A percentile compares a stretch with the other conserved stretches of the same genome.
Evolutionary conservation across 2,113 vertebrate genomes (phyloP).

Genomic region (Pseudopodoces humilis): DNA sequence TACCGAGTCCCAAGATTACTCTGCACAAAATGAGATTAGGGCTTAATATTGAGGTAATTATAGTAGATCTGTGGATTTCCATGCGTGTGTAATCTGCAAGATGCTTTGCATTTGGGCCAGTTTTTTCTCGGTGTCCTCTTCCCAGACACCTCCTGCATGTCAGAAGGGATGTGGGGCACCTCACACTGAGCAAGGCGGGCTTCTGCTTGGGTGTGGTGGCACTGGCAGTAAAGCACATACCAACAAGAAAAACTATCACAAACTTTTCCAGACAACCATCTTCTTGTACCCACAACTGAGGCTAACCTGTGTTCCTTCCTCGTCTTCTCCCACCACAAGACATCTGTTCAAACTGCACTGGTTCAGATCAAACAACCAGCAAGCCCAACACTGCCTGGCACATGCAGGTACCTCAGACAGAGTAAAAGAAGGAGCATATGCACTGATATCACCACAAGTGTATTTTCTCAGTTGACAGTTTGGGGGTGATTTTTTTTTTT

Average conservation of each 20-base stretch:
- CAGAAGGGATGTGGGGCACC: not conserved
- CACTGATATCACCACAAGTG: not conserved
- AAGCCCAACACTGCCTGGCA: not conserved
- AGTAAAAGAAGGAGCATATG: not conserved
- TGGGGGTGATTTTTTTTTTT: not conserved
- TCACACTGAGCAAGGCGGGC: not conserved
- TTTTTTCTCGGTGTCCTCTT: not conserved
- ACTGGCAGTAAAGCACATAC: not conserved
- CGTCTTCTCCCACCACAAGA: not conserved
- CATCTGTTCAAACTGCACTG: not conserved
- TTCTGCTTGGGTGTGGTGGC: not conserved
- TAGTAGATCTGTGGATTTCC: conserved; percentile 33
- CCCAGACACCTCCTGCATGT: not conserved
- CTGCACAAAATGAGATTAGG: conserved; percentile 42
- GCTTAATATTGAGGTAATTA: conserved; percentile 60
- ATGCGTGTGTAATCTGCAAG: not conserved
- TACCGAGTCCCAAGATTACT: not conserved
- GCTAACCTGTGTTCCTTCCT: not conserved
- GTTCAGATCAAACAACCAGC: not conserved
- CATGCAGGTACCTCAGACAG: not conserved
- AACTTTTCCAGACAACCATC: not conserved
- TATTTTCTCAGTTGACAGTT: not conserved
- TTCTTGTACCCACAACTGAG: not conserved
- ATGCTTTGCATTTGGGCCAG: not conserved
- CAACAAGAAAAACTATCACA: not conserved